Evolutionary conservation across 2,113 vertebrate species (phyloP).

Genomic region (Corydoras sp.): DNA sequence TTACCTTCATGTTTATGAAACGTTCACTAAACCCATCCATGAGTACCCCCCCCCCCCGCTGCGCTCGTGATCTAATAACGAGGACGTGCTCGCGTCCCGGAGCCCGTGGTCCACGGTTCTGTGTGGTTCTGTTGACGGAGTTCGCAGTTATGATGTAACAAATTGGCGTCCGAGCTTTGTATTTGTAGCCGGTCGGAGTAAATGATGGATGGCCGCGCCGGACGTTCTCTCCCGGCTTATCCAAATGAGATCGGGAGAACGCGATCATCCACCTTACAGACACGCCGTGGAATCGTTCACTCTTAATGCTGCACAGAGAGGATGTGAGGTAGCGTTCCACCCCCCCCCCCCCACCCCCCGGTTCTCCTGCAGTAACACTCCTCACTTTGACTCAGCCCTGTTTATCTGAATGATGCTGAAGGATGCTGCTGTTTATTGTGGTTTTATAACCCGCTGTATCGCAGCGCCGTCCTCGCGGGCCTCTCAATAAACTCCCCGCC

Average conservation of each 20-base stretch:
- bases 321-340: background rate
- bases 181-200: background rate
- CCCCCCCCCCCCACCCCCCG: background rate
- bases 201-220: slow-evolving; percentile 21
- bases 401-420: slow-evolving; percentile 11
- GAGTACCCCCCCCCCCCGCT: too few relatives aligned
- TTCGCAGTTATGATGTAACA: slow-evolving; percentile 14
- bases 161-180: slow-evolving; percentile 5
- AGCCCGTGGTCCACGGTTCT: background rate
- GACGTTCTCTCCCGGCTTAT: slow-evolving; percentile 10
- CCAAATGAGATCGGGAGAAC: slow-evolving; percentile 22
- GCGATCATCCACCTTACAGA: slow-evolving; percentile 13
- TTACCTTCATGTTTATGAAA: too few relatives aligned
- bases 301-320: background rate
- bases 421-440: slow-evolving; percentile 9
- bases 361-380: background rate
- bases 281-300: slow-evolving; percentile 7
- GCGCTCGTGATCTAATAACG: too few relatives aligned
- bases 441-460: background rate
- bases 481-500: slow-evolving; percentile 1
- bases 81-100: too few relatives aligned
- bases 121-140: slow-evolving; percentile 14
- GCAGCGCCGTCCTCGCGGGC: background rate
- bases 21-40: too few relatives aligned
- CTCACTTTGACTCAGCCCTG: slow-evolving; percentile 11